phyloP scores from a whole-genome alignment of 2,113 vertebrate genomes.

The Poecilia latipinna region DNA sequence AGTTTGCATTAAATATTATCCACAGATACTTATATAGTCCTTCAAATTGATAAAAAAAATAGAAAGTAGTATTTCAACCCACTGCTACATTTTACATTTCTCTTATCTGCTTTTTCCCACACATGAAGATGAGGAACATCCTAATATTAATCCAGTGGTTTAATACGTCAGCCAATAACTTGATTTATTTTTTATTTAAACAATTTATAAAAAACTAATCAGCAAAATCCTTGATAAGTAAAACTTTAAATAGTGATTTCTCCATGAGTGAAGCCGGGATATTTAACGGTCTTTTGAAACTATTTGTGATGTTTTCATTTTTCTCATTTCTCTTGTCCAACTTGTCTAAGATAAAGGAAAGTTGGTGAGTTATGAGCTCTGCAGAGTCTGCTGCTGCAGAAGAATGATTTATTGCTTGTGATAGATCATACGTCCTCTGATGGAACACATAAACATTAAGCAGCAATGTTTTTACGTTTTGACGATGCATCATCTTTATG shows the following conservation, averaged over 20 bases:
- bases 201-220: background rate
- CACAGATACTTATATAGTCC: too few species aligned
- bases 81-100: too few species aligned
- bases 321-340: constrained; percentile 25
- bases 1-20: too few species aligned
- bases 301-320: background rate
- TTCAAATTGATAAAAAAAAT: too few species aligned
- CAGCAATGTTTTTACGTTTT: constrained; percentile 23
- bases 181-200: too few species aligned
- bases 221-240: background rate
- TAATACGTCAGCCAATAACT: too few species aligned
- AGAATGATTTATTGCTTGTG: constrained; percentile 50
- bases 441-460: constrained; percentile 33
- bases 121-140: too few species aligned
- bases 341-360: constrained; percentile 13
- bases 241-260: background rate
- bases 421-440: constrained; percentile 53
- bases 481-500: constrained; percentile 47
- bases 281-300: background rate
- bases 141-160: too few species aligned
- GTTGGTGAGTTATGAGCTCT: constrained; percentile 7
- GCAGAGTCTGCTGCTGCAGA: constrained; percentile 19
- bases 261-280: background rate
- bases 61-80: too few species aligned
- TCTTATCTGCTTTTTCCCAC: too few species aligned